Evolutionary conservation across 2,888 invertebrate genomes (phyloP), one percentile per base, ranked within the genome.

Genomic region (Drosophila borealis): DNA sequence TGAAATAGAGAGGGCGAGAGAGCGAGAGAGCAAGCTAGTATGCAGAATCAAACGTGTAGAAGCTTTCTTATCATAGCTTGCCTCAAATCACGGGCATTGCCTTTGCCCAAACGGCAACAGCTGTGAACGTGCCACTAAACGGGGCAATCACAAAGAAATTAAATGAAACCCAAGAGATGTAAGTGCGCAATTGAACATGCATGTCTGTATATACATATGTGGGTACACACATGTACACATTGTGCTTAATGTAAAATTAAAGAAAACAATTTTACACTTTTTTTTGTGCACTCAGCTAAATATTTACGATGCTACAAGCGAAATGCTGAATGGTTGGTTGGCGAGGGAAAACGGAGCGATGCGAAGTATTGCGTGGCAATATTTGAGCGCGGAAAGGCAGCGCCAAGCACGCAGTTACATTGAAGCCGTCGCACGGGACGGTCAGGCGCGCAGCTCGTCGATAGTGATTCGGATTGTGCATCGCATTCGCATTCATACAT

Each of bases 371-470:
- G 79, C 81, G 74, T 70, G 70, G 69, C 82, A 39, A 70, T 83
- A 82, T 75, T 85, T 85, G 86, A 85, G 83, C 67, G 86, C 59
- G 74, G 37, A 71, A 88, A 73, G 64, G 54, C 69, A 63, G 62
- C 62, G 57, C 66, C 60, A 68, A 71, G 50, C 76, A 70, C 65
- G 76, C 87, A 85, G 79, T 85, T 87, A 89, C 89, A 87, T 63
- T 71, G 57, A 67, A 81, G 64, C 51, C 74, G 84, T 87, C 77
- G 60, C 46, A 57, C 48, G 54, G 70, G 79, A 66, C 84, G 81
- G 89, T 68, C 59, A 67, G 55, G 69, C 74, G 69, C 77, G 77
- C 49, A 45, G 61, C 59, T 60, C 61, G 37, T 48, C 36, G 46
- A 49, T 55, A 55, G 48, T 53, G 49, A 48, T 62, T 65, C 37